Base-by-base conservation (phyloP, 2,113 vertebrate genomes). In the Telmatochromis sp. region DNA sequence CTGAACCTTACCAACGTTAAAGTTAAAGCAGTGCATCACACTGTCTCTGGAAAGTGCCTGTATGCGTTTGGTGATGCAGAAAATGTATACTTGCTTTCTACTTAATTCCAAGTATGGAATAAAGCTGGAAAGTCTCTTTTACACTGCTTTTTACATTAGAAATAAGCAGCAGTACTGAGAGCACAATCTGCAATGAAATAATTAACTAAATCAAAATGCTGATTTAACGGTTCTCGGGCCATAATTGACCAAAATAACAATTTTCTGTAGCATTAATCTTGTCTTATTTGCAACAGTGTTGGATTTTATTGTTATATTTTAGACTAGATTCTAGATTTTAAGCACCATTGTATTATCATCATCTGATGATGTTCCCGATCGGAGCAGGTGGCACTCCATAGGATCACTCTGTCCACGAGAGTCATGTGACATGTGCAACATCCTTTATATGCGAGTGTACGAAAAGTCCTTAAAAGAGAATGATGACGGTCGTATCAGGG, bases 391-490 rank as follows among this genome's bases (percentile, higher is more conserved):
- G n/a, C 33, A 68, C 35, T 68, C 7, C n/a, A 40, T 33, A 23
- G 12, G 65, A 40, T 70, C 35, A 70, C n/a, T 6, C 19, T 42
- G 35, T 70, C 35, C 12, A 70, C 1, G 4, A 70, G 19, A 40
- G n/a, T 73, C 37, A 45, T 15, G 13, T 70, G 37, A 70, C 65
- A 70, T 70, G n/a, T 70, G n/a, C 37, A 70, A 70, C n/a, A 70
- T 9, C 7, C n/a, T 70, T 42, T 70, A 42, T 45, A 15, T 42
- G 21, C 4, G 8, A 70, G 3, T 6, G 21, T 15, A 70, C 12
- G 10, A 9, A 28, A 13, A 55, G 54, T 55, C 54, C 12, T 55
- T 13, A 9, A 9, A 9, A 40, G 19, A 21, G 35, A 68, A 63
- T 63, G 58, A 63, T 63, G 15, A 19, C 2, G 9, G 58, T 33